Base-by-base conservation (phyloP, 2,888 invertebrate species). In the Gonocerus acuteangulatus region DNA sequence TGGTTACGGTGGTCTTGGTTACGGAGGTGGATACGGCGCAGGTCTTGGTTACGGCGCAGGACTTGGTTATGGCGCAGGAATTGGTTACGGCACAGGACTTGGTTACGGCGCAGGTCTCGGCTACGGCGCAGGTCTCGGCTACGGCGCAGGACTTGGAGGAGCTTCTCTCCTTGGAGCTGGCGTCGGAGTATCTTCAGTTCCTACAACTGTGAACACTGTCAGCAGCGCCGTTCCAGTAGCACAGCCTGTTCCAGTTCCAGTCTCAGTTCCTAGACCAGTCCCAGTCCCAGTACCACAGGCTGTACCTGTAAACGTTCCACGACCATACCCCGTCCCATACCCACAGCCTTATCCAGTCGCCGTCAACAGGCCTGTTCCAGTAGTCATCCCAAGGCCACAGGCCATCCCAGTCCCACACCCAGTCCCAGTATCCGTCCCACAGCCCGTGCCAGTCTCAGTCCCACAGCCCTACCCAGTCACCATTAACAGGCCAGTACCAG, bases 391-490 rank as follows among this genome's bases (percentile, higher is more conserved):
- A 47, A 78, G 4, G 76, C 80, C 0, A 74, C 47, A 47, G 47
- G 18, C 47, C 4, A 19, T 47, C 3, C 19, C 22, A 18, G 47
- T 47, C 21, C 47, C 47, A 47, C 47, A 47, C 4, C 79, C 80
- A 7, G 77, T 79, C 44, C 73, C 74, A 1, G 78, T 77, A 59
- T 73, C 71, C 48, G 75, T 75, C 0, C 78, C 80, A 0, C 78
- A 78, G 61, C 79, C 80, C 6, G 77, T 79, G 39, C 73, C 74
- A 1, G 78, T 77, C 54, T 73, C 71, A 45, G 75, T 75, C 0
- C 79, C 80, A 0, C 78, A 78, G 61, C 79, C 80, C 9, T 77
- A 79, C 42, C 73, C 74, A 1, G 78, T 77, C 59, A 73, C 71
- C 47, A 75, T 75, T 0, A 78, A 80, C 0, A 78, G 78, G 62